Base-by-base conservation (phyloP, 2,888 invertebrate species). In the Cataglyphis altisquamis region DNA sequence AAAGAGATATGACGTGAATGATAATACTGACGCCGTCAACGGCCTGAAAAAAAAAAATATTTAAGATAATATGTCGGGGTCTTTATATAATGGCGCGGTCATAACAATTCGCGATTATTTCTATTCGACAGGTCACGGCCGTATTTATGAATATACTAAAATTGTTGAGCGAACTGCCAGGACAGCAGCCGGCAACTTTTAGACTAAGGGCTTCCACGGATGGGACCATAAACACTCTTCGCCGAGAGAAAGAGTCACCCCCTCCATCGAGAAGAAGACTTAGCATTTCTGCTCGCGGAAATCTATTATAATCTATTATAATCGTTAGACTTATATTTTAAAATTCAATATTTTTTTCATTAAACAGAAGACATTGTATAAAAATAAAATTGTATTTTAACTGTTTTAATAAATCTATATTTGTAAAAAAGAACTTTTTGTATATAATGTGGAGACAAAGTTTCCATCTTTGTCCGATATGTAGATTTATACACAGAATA, bases 151-250 rank as follows among this genome's bases (percentile, higher is more conserved):
- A 97, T 92, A 96, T 97, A 0, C 84, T 89, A 52, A 88, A 92
- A 91, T 62, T 93, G 91, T 74, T 94, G 83, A 93, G 93, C 90
- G 91, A 94, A 93, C 90, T 90, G 92, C 93, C 89, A 94, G 95
- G 80, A 95, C 90, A 95, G 90, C 95, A 39, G 88, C 91, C 32
- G 92, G 94, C 39, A 82, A 97, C 97, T 88, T 98, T 98, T 95
- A 95, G 97, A 15, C 96, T 96, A 67, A 95, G 98, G 63, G 97
- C 97, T 64, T 97, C 97, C 86, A 98, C 98, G 0, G 97, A 97
- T 93, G 96, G 97, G 9, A 88, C 88, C 12, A 80, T 92, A 63
- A 87, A 89, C 55, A 60, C 88, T n/a, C 87, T 88, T 2, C 86
- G 90, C 12, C 86, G 89, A 68, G 91, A 52, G n/a, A 52, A 52